Conservation (phyloP, 2,113 vertebrate species). For the Nestor notabilis region DNA sequence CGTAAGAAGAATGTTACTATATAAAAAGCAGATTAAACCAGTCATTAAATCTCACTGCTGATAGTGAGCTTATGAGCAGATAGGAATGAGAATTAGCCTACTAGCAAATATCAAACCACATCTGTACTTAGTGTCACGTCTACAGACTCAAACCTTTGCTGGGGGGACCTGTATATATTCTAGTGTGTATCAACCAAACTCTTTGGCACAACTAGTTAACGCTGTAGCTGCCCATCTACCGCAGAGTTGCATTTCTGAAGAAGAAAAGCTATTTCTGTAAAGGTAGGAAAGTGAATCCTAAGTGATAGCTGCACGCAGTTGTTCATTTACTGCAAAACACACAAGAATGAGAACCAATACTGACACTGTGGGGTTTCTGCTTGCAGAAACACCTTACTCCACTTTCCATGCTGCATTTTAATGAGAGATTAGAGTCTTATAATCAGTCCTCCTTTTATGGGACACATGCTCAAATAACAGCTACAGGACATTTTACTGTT, state of each 20-base stretch:
- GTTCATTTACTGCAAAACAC: not conserved
- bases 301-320: constrained; percentile 12
- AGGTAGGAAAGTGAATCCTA: not conserved
- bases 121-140: not conserved
- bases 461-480: not conserved
- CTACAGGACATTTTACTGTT: not conserved
- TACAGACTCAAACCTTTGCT: not conserved
- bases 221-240: constrained; percentile 38
- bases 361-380: not conserved
- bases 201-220: not conserved
- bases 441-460: not conserved
- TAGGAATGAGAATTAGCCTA: not conserved
- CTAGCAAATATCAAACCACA: not conserved
- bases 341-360: not conserved
- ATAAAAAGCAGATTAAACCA: not conserved
- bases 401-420: not conserved
- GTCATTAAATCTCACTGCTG: not conserved
- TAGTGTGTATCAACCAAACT: not conserved
- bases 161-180: not conserved
- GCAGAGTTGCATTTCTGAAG: not conserved
- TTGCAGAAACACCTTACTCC: not conserved
- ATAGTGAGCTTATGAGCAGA: not conserved
- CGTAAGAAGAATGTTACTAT: not conserved
- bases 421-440: not conserved
- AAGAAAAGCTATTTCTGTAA: constrained; percentile 46